phyloP scores from a whole-genome alignment of 1,140 invertebrate species.

The Chionoecetes opilio region DNA sequence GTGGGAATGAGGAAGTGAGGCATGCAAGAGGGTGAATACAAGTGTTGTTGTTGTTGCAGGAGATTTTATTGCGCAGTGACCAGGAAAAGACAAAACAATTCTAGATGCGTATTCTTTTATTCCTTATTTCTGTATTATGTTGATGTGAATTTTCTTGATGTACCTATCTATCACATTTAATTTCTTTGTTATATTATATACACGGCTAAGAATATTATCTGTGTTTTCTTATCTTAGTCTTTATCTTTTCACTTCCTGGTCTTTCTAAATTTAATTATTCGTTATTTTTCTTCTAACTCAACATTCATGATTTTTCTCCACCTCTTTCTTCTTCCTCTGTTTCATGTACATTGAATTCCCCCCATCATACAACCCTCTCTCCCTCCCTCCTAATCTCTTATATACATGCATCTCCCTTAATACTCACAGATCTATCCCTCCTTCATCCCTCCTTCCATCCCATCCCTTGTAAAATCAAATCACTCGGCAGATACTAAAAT shows the following conservation, averaged over 20 bases:
- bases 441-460: background rate
- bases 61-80: no score
- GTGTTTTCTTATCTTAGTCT: background rate
- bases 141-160: no score
- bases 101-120: no score
- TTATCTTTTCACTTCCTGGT: background rate
- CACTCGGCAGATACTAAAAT: no score
- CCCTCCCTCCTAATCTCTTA: background rate
- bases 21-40: background rate
- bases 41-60: slow-evolving; percentile 35
- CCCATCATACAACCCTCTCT: background rate
- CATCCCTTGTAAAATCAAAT: no score
- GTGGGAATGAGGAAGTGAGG: background rate
- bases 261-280: background rate
- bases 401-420: background rate
- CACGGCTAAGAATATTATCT: no score
- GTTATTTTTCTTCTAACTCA: background rate
- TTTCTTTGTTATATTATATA: no score
- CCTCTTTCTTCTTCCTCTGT: background rate
- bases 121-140: no score
- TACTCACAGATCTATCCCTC: background rate
- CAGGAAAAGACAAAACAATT: no score
- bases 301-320: background rate
- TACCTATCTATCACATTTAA: no score
- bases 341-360: no score